Base-by-base conservation (phyloP, 1,140 invertebrate genomes). In the Armadillidium nasatum region DNA sequence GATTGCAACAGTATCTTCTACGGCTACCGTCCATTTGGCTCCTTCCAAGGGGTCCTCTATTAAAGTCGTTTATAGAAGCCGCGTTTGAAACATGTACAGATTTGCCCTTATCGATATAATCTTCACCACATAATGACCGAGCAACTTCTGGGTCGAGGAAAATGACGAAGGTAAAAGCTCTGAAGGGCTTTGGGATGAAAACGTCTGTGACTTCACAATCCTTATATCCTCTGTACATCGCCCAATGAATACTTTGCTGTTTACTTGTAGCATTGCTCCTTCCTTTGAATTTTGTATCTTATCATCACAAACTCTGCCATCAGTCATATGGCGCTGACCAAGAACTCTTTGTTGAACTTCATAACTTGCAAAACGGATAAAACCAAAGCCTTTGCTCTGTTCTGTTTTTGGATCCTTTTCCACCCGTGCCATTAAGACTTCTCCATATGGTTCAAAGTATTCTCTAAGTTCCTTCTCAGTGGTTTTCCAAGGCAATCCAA, bases 41-140 rank as follows among this genome's bases (percentile, higher is more conserved):
- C n/a, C n/a, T n/a, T n/a, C n/a, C n/a, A n/a, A n/a, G n/a, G n/a
- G n/a, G n/a, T n/a, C n/a, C n/a, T n/a, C n/a, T n/a, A n/a, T n/a
- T n/a, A n/a, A 83, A 84, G 76, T 92, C 91, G 11, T 88, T 90
- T 85, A 96, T 97, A 10, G 95, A 95, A 66, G 95, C 94, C 74
- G 96, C 96, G 86, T 94, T 96, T 67, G 94, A 96, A 60, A 98
- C 94, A 88, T 97, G 95, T 6, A 98, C 94, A 80, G 94, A 96
- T 4, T 95, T 93, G 76, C 90, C 93, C 86, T 97, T 97, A 69
- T 98, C 94, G 80, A 98, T 97, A 85, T 98, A 95, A 87, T 98
- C 95, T 86, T 98, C 95, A 19, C 96, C 96, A 87, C 95, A 98
- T 0, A 97, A 87, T 77, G 90, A 92, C 86, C 96, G 94, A 60